phyloP scores from a whole-genome alignment of 2,888 invertebrate species.

The Cosmorhoe ocellata region DNA sequence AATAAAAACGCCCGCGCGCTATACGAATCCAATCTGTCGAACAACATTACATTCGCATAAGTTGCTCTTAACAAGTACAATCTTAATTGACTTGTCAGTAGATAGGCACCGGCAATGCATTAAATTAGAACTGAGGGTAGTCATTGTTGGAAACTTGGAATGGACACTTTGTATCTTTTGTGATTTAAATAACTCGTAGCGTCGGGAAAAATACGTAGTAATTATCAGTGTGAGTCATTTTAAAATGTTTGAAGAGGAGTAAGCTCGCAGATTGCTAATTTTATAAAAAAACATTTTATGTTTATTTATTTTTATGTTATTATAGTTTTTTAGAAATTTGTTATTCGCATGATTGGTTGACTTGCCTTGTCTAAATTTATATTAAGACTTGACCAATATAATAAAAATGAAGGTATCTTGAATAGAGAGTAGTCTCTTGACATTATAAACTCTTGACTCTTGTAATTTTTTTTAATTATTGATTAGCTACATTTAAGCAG shows the following conservation, averaged over 20 bases:
- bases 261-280: no score
- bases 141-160: conserved; percentile 45
- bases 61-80: conserved; percentile 37
- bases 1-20: conserved; percentile 36
- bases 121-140: conserved; percentile 45
- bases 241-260: no score
- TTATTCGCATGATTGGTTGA: no score
- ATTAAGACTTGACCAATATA: no score
- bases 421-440: no score
- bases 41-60: conserved; percentile 47
- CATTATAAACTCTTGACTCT: no score
- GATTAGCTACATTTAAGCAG: not conserved
- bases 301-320: no score
- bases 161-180: conserved; percentile 35
- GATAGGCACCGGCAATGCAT: conserved; percentile 28
- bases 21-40: conserved; percentile 50
- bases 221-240: not conserved
- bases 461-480: not conserved
- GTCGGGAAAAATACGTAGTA: conserved; percentile 8
- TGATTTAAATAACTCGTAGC: conserved; percentile 12
- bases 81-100: conserved; percentile 34
- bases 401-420: no score
- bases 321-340: no score
- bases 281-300: no score
- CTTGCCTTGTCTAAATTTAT: no score